Evolutionary conservation across 2,113 vertebrate genomes (phyloP), one percentile per base, ranked within the genome.

Genomic region (Carlito syrichta): DNA sequence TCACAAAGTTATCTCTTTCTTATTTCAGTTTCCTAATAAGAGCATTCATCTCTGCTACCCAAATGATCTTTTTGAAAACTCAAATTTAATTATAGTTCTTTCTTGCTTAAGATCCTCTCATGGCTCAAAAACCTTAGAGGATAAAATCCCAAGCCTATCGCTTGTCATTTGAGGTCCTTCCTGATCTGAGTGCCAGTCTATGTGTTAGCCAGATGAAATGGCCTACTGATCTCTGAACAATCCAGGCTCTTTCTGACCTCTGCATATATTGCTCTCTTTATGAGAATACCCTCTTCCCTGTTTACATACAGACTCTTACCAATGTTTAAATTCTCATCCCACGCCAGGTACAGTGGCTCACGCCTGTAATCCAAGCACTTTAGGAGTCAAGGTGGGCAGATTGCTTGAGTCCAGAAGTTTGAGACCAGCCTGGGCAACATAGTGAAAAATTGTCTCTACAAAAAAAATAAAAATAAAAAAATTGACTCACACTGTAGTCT

Each of bases 31-130:
- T 81, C 76, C 30, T 85, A 56, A 69, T 52, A 48, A 76, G 40
- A 97, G 38, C 91, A 88, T 76, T 89, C 38, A 45, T 77, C 23
- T 40, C 43, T 35, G n/a, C 38, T 62, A 95, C 69, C 30, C 54
- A 56, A 90, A 76, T 50, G 30, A 79, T 84, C 3, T 90, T 97
- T 87, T 87, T 20, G 10, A 82, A 86, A 91, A 93, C 96, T 45
- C 52, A 96, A 93, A 96, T 95, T 62, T 93, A 45, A 92, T 48
- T 89, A 79, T 83, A 3, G 84, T 95, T 43, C 62, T 93, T 96
- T 95, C 62, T 96, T 96, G 56, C 50, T 48, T 83, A 86, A 95
- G 96, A 97, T 93, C 40, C 22, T 93, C 90, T 88, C 23, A 12
- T 62, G 89, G 30, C 52, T 96, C 77, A 63, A 32, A 92, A 86